Percentiles rank a stretch among this genome's conserved stretches.
Conservation (phyloP, 2,888 invertebrate species). For the Drosophila phalerata region DNA sequence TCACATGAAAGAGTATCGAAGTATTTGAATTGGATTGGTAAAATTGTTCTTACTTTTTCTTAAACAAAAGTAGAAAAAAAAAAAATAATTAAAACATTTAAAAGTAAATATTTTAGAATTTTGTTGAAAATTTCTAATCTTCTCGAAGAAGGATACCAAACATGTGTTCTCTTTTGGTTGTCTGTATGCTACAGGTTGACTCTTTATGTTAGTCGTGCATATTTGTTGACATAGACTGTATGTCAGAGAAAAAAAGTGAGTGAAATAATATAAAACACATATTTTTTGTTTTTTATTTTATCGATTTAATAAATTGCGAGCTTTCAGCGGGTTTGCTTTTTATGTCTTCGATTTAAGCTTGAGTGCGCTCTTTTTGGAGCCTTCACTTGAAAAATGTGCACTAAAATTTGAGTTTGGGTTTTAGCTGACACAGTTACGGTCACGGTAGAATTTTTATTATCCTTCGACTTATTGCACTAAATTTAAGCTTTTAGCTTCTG, state of each 20-base stretch:
- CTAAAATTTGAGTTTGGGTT: constrained; percentile 39
- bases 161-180: constrained; percentile 8
- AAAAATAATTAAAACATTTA: too few relatives aligned
- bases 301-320: constrained; percentile 74
- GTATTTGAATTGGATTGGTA: too few relatives aligned
- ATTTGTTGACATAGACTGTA: constrained; percentile 29
- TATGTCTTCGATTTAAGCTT: constrained; percentile 64
- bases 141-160: not conserved
- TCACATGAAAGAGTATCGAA: not conserved
- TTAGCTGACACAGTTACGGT: constrained; percentile 70
- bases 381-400: constrained; percentile 42
- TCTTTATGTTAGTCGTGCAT: constrained; percentile 36
- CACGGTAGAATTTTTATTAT: constrained; percentile 60
- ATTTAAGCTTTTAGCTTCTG: constrained; percentile 36
- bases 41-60: too few relatives aligned
- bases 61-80: too few relatives aligned
- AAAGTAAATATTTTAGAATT: too few relatives aligned
- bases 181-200: constrained; percentile 37
- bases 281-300: constrained; percentile 43
- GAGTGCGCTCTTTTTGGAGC: constrained; percentile 33
- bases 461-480: constrained; percentile 50
- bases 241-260: not conserved
- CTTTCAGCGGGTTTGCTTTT: constrained; percentile 39
- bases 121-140: not conserved
- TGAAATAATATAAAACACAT: not conserved